These are phyloP conservation scores for Cynoglossus semilaevis DNA, from an alignment of 2,113 vertebrate genomes.

Conservation along the genomic window DNA sequence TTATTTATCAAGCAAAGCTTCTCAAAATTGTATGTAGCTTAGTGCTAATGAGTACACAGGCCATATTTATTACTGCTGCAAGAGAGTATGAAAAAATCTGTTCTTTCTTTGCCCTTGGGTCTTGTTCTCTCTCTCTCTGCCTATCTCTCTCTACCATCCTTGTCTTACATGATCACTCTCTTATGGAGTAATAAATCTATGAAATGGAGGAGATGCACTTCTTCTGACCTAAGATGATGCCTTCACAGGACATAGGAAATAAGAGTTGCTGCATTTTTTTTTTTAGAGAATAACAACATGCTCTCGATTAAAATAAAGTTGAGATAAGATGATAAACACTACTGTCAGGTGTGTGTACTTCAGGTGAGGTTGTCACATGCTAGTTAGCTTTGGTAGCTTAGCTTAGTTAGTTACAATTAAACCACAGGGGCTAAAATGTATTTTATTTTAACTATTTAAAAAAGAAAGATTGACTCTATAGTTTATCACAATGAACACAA, in stretches of 20 bases:
- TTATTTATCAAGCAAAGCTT: slow-evolving; percentile 60
- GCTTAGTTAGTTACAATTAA: too few species aligned
- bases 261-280: not conserved
- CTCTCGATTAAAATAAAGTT: not conserved
- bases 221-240: slow-evolving; percentile 5
- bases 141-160: not conserved
- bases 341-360: too few species aligned
- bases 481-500: too few species aligned
- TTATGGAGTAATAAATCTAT: slow-evolving; percentile 21
- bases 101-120: slow-evolving; percentile 2
- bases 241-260: not conserved
- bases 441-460: too few species aligned
- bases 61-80: slow-evolving; percentile 60
- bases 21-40: slow-evolving; percentile 41
- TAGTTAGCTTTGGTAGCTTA: too few species aligned
- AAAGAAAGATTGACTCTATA: too few species aligned
- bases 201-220: not conserved
- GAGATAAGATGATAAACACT: not conserved
- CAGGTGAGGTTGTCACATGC: too few species aligned
- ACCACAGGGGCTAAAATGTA: too few species aligned
- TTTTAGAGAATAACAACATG: too few species aligned
- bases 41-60: slow-evolving; percentile 61
- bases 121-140: slow-evolving; percentile 6
- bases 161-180: slow-evolving; percentile 21
- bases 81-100: slow-evolving; percentile 12